Conservation (phyloP, 2,113 vertebrate species). For the Pterocles burchelli region DNA sequence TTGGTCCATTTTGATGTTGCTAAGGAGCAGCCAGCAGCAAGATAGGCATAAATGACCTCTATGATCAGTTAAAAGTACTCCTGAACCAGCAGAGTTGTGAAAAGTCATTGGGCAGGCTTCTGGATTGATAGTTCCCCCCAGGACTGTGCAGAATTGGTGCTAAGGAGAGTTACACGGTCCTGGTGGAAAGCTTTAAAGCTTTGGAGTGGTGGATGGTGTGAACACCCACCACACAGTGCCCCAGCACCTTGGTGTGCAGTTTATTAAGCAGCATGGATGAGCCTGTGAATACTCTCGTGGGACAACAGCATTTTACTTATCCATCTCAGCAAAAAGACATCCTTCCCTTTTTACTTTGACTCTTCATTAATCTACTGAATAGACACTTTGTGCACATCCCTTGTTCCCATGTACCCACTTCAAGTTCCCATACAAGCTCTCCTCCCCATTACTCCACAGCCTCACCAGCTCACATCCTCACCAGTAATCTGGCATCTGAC, state of each 20-base stretch:
- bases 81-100: not conserved
- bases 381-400: not conserved
- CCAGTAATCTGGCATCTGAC: not conserved
- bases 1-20: not conserved
- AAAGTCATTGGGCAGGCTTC: not conserved
- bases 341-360: not conserved
- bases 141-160: not conserved
- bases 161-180: not conserved
- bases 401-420: not conserved
- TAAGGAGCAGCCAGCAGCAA: not conserved
- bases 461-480: not conserved
- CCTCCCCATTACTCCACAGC: not conserved
- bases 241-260: fast-evolving
- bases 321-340: not conserved
- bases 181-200: not conserved
- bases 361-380: not conserved
- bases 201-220: fast-evolving
- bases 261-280: not conserved
- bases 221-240: not conserved
- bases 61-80: not conserved
- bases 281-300: not conserved
- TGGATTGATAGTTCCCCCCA: not conserved
- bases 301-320: not conserved
- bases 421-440: not conserved
- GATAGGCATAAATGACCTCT: not conserved